These are phyloP conservation scores for Ramphastos sulfuratus DNA, from an alignment of 2,113 vertebrate species.

Conservation along the genomic window DNA sequence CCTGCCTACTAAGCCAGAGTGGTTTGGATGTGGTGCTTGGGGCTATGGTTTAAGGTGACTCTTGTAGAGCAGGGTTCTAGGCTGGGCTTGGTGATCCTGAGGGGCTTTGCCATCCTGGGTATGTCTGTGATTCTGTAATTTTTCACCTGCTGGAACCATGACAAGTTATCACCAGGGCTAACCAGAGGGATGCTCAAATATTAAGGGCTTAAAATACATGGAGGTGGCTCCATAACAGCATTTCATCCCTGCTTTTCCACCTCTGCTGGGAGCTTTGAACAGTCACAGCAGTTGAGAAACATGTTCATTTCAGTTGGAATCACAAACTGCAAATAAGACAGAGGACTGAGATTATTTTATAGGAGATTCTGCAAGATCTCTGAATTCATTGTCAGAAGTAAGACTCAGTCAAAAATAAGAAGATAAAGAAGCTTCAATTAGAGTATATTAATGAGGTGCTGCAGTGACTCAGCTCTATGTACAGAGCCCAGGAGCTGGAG, in stretches of 20 bases:
- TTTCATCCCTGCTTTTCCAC: neutral
- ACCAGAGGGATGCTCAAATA: neutral
- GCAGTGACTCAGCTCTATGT: too few species aligned
- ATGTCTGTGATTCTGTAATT: too few species aligned
- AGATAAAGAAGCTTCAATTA: neutral
- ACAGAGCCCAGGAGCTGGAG: neutral
- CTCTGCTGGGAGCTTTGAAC: neutral
- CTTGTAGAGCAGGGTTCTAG: too few species aligned
- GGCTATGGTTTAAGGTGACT: too few species aligned
- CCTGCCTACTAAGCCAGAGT: too few species aligned
- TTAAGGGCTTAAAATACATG: neutral
- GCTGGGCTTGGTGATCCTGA: too few species aligned
- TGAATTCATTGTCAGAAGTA: neutral
- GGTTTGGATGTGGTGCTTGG: too few species aligned
- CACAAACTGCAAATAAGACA: neutral
- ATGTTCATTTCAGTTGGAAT: neutral
- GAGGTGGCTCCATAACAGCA: neutral
- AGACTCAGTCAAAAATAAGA: neutral
- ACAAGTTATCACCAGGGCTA: neutral
- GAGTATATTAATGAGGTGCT: neutral
- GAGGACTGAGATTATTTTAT: neutral
- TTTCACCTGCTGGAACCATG: too few species aligned
- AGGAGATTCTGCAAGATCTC: neutral
- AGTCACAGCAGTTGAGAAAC: neutral
- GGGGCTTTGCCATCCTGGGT: too few species aligned